A percentile compares a stretch with the other conserved stretches of the same genome.
Evolutionary conservation across 2,888 invertebrate genomes (phyloP).

Genomic region (Spilarctia lutea): DNA sequence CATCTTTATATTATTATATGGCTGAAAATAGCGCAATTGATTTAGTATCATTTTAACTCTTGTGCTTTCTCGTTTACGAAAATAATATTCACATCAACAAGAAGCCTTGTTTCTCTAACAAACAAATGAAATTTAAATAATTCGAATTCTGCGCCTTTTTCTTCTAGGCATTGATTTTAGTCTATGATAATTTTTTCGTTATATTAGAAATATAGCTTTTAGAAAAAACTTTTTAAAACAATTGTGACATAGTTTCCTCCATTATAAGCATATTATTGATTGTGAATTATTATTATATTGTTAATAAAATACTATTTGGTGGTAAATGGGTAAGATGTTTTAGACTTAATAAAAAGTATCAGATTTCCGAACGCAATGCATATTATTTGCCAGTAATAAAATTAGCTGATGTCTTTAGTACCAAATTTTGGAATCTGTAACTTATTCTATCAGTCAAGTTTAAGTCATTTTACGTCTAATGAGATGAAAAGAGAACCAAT

Average conservation of each 20-base stretch:
- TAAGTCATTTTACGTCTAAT: neutral
- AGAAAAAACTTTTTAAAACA: neutral
- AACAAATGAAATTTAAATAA: slow-evolving; percentile 49
- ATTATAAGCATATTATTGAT: neutral
- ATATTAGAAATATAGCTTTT: neutral
- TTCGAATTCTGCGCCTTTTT: slow-evolving; percentile 60
- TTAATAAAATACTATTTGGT: neutral
- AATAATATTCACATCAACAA: slow-evolving; percentile 26
- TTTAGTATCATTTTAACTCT: slow-evolving; percentile 61
- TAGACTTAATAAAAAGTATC: neutral
- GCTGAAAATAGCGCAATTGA: slow-evolving; percentile 56
- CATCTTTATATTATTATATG: slow-evolving; percentile 37
- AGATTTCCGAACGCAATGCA: neutral
- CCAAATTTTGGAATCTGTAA: neutral
- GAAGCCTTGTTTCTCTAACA: slow-evolving; percentile 32
- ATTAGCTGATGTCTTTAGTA: neutral
- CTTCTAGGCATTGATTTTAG: slow-evolving; percentile 20
- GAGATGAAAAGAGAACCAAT: neutral
- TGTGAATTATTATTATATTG: neutral
- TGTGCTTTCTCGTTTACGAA: slow-evolving; percentile 28
- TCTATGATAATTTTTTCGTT: neutral
- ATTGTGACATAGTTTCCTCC: neutral
- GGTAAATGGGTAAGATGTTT: neutral
- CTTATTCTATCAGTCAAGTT: neutral
- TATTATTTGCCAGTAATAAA: neutral